phyloP scores from a whole-genome alignment of 1,140 invertebrate genomes.

The Rhynchophorus ferrugineus region DNA sequence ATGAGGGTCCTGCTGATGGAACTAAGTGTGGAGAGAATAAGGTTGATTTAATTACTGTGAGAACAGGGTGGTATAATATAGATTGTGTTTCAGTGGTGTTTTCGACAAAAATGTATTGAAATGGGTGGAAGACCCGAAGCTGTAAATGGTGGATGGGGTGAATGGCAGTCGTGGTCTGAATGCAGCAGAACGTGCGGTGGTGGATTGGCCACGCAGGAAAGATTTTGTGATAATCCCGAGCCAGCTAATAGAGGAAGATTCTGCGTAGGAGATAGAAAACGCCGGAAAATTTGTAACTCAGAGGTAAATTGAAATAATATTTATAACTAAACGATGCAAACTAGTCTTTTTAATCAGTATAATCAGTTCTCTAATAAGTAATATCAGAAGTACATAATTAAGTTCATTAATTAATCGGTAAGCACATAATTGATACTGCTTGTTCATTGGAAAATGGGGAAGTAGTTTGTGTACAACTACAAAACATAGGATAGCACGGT shows the following conservation, averaged over 20 bases:
- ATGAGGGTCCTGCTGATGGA: slow-evolving; percentile 57
- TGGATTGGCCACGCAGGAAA: slow-evolving; percentile 45
- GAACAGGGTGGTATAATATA: too few relatives aligned
- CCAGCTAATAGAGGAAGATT: slow-evolving; percentile 56
- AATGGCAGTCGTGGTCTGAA: slow-evolving; percentile 48
- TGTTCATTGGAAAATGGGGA: too few relatives aligned
- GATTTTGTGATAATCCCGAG: slow-evolving; percentile 48
- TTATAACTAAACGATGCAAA: too few relatives aligned
- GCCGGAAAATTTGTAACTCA: slow-evolving; percentile 53
- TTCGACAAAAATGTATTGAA: slow-evolving; percentile 52
- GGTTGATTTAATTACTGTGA: too few relatives aligned
- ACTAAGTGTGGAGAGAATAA: slow-evolving; percentile 57
- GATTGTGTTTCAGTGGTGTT: slow-evolving; percentile 58
- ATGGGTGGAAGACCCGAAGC: slow-evolving; percentile 53
- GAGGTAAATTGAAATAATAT: too few relatives aligned
- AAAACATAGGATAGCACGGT: too few relatives aligned
- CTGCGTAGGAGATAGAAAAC: slow-evolving; percentile 47
- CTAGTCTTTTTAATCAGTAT: too few relatives aligned
- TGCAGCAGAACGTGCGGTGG: slow-evolving; percentile 60
- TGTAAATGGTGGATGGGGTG: slow-evolving; percentile 59
- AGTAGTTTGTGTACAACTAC: too few relatives aligned
- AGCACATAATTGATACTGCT: too few relatives aligned
- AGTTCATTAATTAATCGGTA: too few relatives aligned
- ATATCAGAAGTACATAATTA: too few relatives aligned
- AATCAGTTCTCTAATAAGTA: too few relatives aligned